A percentile compares a stretch with the other conserved stretches of the same genome.
phyloP scores from a whole-genome alignment of 2,888 invertebrate species.

The Drosophila fulvimacula region DNA sequence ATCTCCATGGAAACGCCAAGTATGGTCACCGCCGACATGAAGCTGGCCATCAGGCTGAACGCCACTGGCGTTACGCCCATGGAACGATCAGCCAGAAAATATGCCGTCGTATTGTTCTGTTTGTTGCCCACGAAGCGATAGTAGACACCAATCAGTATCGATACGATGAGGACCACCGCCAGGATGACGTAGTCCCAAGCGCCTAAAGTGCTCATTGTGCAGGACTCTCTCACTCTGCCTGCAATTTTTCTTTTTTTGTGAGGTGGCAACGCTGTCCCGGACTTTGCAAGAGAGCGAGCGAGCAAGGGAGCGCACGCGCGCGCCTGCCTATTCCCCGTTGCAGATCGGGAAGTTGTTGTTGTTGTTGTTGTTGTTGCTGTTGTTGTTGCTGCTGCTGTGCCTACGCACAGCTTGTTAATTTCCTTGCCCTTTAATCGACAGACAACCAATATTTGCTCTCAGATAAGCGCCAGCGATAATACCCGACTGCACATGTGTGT shows the following conservation, averaged over 20 bases:
- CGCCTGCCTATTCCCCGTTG: background rate
- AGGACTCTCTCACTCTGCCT: background rate
- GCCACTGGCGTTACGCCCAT: constrained; percentile 93
- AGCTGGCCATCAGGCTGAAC: constrained; percentile 96
- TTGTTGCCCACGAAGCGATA: constrained; percentile 93
- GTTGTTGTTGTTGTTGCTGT: no score
- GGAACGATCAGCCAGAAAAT: constrained; percentile 91
- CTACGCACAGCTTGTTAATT: constrained; percentile 12
- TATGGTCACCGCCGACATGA: constrained; percentile 95
- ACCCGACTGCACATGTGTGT: constrained; percentile 2
- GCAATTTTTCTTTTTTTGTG: background rate
- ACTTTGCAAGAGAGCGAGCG: background rate
- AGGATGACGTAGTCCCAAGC: constrained; percentile 92
- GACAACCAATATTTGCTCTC: constrained; percentile 44
- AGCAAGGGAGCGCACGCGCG: constrained; percentile 1
- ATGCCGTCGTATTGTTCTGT: constrained; percentile 94
- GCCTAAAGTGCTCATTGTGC: constrained; percentile 85
- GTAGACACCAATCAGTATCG: constrained; percentile 92
- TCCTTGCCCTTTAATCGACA: constrained; percentile 38
- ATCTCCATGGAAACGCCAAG: constrained; percentile 95
- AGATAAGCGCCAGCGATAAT: constrained; percentile 49
- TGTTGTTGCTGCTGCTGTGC: background rate
- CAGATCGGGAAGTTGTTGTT: constrained; percentile 4
- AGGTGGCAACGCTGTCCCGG: constrained; percentile 7
- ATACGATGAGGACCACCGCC: constrained; percentile 88